These are phyloP conservation scores for Pongo pygmaeus DNA, from an alignment of 2,113 vertebrate species.

Conservation along the genomic window DNA sequence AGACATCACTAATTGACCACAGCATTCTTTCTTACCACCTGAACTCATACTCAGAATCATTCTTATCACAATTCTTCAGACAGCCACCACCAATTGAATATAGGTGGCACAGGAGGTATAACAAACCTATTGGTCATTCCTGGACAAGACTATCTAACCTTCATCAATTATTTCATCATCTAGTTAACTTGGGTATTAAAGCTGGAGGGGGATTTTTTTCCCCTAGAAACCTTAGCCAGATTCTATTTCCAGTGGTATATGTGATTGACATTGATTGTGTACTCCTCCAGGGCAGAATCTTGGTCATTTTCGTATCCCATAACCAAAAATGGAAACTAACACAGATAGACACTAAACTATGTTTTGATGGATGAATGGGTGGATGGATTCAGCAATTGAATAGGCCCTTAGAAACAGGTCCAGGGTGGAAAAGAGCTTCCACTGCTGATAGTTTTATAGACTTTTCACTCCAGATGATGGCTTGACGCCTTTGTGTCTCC, in stretches of 20 bases:
- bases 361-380: neutral
- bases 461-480: slow-evolving; percentile 56
- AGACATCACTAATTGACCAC: neutral
- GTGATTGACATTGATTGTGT: neutral
- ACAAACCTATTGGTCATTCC: neutral
- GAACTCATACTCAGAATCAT: neutral
- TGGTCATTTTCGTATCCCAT: neutral
- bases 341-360: neutral
- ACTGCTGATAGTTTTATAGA: slow-evolving; percentile 27
- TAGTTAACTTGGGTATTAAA: slow-evolving; percentile 1
- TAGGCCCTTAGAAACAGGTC: neutral
- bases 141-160: neutral
- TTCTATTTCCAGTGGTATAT: neutral
- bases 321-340: slow-evolving; percentile 12
- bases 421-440: neutral
- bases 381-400: neutral
- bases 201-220: neutral
- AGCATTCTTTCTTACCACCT: neutral
- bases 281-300: neutral
- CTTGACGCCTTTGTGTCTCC: slow-evolving; percentile 71
- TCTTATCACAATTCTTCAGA: neutral
- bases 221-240: neutral
- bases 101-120: neutral
- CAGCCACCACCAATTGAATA: neutral
- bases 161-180: neutral